These are phyloP conservation scores for Herpailurus yagouaroundi DNA, from an alignment of 2,113 vertebrate species.

Conservation along the genomic window DNA sequence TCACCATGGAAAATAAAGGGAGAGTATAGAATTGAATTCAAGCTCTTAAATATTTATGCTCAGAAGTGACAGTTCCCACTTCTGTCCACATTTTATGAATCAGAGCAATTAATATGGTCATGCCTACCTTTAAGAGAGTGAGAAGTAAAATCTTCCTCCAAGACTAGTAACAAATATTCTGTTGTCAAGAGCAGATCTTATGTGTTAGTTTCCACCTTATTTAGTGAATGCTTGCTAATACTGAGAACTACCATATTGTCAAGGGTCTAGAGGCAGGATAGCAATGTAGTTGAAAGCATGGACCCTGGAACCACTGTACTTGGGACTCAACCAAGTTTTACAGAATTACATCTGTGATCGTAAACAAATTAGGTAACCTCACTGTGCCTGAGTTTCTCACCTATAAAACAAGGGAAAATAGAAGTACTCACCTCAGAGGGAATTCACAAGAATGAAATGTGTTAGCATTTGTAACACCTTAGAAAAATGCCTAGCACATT, in stretches of 20 bases:
- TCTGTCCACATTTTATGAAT: background rate
- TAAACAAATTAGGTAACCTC: background rate
- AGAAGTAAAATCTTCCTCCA: background rate
- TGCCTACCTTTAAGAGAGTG: background rate
- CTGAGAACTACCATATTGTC: background rate
- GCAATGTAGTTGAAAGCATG: too few species aligned
- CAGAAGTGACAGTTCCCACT: background rate
- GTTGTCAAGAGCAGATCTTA: background rate
- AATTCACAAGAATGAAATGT: background rate
- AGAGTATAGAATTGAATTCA: background rate
- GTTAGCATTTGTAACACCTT: background rate
- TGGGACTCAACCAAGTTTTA: background rate
- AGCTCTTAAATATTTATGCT: background rate
- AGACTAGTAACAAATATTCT: background rate
- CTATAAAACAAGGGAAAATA: background rate
- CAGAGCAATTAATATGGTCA: background rate
- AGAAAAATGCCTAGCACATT: background rate
- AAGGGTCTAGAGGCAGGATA: background rate
- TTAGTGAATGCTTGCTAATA: background rate
- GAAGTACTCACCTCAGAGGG: background rate
- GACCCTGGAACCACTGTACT: background rate
- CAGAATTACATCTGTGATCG: background rate
- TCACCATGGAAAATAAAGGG: background rate
- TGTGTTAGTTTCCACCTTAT: background rate
- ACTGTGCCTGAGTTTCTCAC: background rate